These are phyloP conservation scores for Phymanthus crucifer DNA, from an alignment of 92 coral and sea anemone species.

Conservation along the genomic window DNA sequence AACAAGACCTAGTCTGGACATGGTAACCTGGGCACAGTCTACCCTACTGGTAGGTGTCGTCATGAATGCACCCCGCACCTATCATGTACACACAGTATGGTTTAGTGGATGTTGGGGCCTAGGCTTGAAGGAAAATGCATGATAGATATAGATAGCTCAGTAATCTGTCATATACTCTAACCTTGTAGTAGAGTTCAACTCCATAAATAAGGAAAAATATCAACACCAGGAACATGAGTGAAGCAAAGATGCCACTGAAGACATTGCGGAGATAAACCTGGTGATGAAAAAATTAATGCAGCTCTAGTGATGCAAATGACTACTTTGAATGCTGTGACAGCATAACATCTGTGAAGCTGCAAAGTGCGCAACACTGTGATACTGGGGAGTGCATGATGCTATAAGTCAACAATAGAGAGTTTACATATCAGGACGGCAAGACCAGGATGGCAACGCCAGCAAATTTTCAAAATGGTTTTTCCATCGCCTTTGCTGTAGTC, in stretches of 20 bases:
- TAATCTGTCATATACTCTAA: conserved; percentile 11
- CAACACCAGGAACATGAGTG: conserved; percentile 85
- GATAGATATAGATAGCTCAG: not conserved
- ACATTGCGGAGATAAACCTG: conserved; percentile 73
- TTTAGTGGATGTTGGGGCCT: not conserved
- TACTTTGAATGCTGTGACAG: no score
- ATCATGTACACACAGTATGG: not conserved
- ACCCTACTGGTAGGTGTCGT: conserved; percentile 57
- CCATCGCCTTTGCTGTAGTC: no score
- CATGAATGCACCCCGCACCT: conserved; percentile 93
- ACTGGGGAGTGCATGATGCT: no score
- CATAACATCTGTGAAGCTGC: no score
- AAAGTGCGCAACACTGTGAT: no score
- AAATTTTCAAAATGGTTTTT: no score
- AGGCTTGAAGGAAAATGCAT: not conserved
- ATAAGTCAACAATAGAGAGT: no score
- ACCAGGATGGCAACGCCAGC: no score
- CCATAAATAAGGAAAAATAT: conserved; percentile 94
- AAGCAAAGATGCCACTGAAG: conserved; percentile 88
- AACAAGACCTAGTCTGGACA: conserved; percentile 89
- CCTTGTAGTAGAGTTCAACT: conserved; percentile 93
- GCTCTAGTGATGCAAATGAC: not conserved
- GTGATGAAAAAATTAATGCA: not conserved
- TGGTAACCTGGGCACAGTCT: conserved; percentile 72
- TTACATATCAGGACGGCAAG: no score